These are phyloP conservation scores for Tubulanus polymorphus DNA, from an alignment of 2,888 invertebrate genomes.

Conservation along the genomic window DNA sequence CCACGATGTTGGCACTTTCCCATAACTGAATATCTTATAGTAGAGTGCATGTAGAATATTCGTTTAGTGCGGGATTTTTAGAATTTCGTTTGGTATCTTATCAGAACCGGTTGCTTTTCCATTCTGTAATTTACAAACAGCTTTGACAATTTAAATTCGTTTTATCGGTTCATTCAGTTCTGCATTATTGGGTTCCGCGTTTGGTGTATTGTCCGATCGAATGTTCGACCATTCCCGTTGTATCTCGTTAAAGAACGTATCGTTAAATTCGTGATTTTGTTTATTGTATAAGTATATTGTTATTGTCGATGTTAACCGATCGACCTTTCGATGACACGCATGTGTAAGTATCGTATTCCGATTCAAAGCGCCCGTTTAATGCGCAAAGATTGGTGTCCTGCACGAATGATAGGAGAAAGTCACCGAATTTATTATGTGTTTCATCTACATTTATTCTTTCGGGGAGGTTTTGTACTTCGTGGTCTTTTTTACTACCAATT, in stretches of 20 bases:
- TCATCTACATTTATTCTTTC: not conserved
- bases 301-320: no score
- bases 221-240: no score
- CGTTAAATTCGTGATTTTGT: no score
- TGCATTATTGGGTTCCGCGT: no score
- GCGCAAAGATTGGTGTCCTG: not conserved
- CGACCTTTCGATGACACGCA: not conserved
- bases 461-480: not conserved
- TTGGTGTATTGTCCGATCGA: no score
- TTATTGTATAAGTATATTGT: no score
- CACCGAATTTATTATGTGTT: not conserved
- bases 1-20: not conserved
- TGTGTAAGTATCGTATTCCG: not conserved
- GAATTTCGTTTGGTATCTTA: not conserved
- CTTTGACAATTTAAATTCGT: not conserved
- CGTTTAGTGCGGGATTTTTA: not conserved
- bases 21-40: not conserved
- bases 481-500: conserved; percentile 6
- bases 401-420: not conserved
- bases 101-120: not conserved
- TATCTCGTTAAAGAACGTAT: no score
- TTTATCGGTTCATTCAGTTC: not conserved
- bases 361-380: not conserved
- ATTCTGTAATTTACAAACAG: not conserved
- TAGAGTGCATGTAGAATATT: not conserved